phyloP scores from a whole-genome alignment of 53 echinoderm and acorn worm genomes.

The Echinarachnius parma region DNA sequence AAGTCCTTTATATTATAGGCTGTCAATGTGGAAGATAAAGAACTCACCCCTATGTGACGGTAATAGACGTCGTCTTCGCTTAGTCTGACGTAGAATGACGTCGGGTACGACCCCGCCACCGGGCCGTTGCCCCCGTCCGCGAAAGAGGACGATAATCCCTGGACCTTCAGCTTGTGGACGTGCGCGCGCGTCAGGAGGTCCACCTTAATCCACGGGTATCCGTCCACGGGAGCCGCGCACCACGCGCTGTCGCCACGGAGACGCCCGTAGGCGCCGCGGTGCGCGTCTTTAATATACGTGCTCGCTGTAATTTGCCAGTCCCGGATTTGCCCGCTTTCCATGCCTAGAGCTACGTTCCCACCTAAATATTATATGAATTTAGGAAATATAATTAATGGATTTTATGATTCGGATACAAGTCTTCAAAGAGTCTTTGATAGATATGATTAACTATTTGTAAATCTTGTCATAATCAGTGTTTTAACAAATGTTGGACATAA shows the following conservation, averaged over 20 bases:
- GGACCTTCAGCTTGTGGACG: constrained; percentile 1
- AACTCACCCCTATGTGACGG: no score
- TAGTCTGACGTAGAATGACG: background rate
- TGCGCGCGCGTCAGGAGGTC: constrained; percentile 12
- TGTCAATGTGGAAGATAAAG: no score
- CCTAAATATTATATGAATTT: no score
- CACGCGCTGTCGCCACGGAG: constrained; percentile 11
- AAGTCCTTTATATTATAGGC: no score
- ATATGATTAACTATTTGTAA: no score
- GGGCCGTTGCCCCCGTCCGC: background rate
- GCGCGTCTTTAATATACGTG: background rate
- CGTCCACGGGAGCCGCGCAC: constrained; percentile 10
- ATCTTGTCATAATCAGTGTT: no score
- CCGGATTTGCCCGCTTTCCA: constrained; percentile 17
- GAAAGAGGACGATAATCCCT: no score
- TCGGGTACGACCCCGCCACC: constrained; percentile 8
- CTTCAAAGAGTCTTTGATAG: no score
- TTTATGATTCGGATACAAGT: no score
- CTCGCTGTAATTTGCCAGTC: constrained; percentile 14
- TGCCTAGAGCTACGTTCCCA: constrained; percentile 2
- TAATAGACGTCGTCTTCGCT: background rate
- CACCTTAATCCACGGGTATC: constrained; percentile 5
- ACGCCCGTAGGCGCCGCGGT: background rate
- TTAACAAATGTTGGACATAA: no score
- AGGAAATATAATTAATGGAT: no score